Percentiles rank a stretch among this genome's conserved stretches.
phyloP scores from a whole-genome alignment of 2,113 vertebrate genomes.

The Vulpes vulpes region DNA sequence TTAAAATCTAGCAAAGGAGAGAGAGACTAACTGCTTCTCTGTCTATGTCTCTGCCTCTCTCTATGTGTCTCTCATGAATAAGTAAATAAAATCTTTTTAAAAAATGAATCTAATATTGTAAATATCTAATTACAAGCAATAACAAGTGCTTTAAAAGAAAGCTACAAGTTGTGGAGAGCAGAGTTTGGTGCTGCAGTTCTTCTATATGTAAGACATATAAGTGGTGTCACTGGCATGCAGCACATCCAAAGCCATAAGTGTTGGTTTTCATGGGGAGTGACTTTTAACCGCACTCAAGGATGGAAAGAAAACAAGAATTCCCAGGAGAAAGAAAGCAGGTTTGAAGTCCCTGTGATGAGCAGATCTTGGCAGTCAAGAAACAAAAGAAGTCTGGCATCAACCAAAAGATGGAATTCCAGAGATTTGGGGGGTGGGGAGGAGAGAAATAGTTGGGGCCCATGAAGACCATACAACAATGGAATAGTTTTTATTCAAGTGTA shows the following conservation, averaged over 20 bases:
- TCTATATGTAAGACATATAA: not conserved
- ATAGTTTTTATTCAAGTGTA: not conserved
- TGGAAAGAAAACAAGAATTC: not conserved
- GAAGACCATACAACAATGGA: not conserved
- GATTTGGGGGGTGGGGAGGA: accelerated
- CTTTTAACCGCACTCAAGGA: not conserved
- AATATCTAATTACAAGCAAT: not conserved
- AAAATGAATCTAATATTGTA: not conserved
- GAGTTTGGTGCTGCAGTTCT: accelerated
- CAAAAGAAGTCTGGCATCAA: not conserved
- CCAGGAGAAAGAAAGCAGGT: not conserved
- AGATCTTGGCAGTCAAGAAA: not conserved
- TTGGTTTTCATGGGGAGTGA: not conserved
- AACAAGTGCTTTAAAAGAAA: not conserved
- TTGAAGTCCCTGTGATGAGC: not conserved
- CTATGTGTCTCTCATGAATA: too few relatives aligned
- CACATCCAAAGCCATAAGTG: too few relatives aligned
- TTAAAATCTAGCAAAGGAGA: not conserved
- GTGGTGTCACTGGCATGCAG: not conserved
- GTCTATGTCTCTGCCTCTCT: too few relatives aligned
- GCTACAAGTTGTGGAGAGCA: not conserved
- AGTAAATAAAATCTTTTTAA: too few relatives aligned
- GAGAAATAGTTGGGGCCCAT: accelerated
- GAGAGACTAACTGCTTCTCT: not conserved
- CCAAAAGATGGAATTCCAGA: not conserved